These are phyloP conservation scores for Alexandromys fortis DNA, from an alignment of 2,113 vertebrate genomes.

Conservation along the genomic window DNA sequence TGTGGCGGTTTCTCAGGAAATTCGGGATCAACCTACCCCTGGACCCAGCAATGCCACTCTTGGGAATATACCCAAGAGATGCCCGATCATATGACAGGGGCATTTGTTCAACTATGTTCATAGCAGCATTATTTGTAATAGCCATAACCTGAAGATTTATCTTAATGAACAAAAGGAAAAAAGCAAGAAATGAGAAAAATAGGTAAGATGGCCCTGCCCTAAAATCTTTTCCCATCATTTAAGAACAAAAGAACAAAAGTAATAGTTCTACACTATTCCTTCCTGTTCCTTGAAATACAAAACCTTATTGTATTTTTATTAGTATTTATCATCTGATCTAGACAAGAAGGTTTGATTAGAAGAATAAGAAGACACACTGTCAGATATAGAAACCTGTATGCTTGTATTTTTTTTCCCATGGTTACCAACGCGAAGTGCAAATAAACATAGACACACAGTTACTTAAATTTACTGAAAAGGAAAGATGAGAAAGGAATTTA, in stretches of 20 bases:
- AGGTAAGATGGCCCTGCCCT: not conserved
- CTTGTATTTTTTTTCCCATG: not conserved
- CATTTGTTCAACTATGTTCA: too few species aligned
- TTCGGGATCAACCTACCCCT: too few species aligned
- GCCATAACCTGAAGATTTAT: not conserved
- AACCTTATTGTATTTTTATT: not conserved
- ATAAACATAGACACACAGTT: not conserved
- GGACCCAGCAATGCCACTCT: too few species aligned
- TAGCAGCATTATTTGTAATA: too few species aligned
- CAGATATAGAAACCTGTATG: not conserved
- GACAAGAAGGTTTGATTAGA: not conserved
- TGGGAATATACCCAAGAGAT: too few species aligned
- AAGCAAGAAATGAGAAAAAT: not conserved
- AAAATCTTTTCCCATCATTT: not conserved
- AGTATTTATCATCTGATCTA: not conserved
- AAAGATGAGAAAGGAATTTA: not conserved
- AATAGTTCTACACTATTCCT: not conserved
- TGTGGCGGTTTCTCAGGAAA: too few species aligned
- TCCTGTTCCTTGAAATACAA: not conserved
- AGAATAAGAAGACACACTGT: not conserved
- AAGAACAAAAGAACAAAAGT: not conserved
- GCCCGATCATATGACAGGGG: too few species aligned
- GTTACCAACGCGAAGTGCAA: not conserved
- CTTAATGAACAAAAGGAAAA: not conserved
- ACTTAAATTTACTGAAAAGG: not conserved